Base-by-base conservation (phyloP, 1,140 invertebrate species). In the Armadillidium nasatum region DNA sequence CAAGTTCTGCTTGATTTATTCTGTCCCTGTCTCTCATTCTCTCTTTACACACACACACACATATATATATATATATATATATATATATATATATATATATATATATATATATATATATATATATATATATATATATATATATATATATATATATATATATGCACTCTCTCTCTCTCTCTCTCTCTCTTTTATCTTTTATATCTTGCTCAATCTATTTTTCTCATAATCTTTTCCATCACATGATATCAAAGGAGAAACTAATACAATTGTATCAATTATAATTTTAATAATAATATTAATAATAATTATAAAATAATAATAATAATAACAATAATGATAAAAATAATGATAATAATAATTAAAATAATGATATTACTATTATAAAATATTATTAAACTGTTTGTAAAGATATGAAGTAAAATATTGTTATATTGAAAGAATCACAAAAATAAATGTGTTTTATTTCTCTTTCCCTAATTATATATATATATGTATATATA, bases 391-490 rank as follows among this genome's bases (percentile, higher is more conserved):
- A 50, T 10, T 10, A 50, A 50, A 50, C 46, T 50, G 46, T 50
- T 50, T 50, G 46, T 50, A 50, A 50, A 50, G 15, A 15, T 50
- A 50, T n/a, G n/a, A n/a, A n/a, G n/a, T n/a, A n/a, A n/a, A n/a
- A 50, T 50, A 50, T 50, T 50, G 46, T 50, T 50, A 50, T 50
- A 50, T 50, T 50, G 46, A 50, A 50, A 50, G 46, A 50, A 50
- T 50, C 46, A 50, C 46, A 50, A 50, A 10, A 15, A 50, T 10
- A 50, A 50, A 15, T 9, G 46, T 9, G 46, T 50, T 50, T 50
- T 50, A 50, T 50, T 50, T 50, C 15, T 50, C 46, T 15, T 50
- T 50, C n/a, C n/a, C n/a, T n/a, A n/a, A n/a, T n/a, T n/a, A n/a
- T n/a, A n/a, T n/a, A n/a, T n/a, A n/a, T n/a, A n/a, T n/a, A n/a